Evolutionary conservation across 30 jellyfish, hydroid and myxozoan genomes (phyloP), one percentile per base, ranked within the genome.

Genomic region (Pseudorhiza aurosa): DNA sequence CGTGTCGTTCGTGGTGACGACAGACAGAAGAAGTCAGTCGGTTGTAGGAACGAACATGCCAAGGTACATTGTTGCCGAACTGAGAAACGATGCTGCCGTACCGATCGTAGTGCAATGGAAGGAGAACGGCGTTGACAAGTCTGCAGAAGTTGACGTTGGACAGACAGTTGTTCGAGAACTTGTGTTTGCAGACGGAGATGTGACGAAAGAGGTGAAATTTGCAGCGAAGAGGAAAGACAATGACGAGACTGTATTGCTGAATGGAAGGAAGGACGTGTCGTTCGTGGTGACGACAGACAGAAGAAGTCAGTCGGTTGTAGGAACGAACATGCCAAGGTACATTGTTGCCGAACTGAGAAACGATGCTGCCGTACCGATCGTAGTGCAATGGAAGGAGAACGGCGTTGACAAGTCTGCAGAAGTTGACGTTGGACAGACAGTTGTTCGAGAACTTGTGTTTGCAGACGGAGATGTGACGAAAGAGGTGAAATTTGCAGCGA

Each of bases 31-130:
- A 15, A 2, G 63, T 39, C 64, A 22, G 15, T 9, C 32, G 35
- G 81, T 28, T 15, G 63, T 65, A 8, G 81, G 63, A n/a, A 65
- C 64, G 6, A 50, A 50, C 65, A 12, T 12, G 25, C 65, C 65
- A 22, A 50, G 25, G 22, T 50, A 50, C 29, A 22, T 50, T 50
- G 65, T 50, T 50, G 65, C 65, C 29, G 65, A 50, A 12, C n/a
- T 50, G 22, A 22, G 6, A 12, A 50, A 50, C 65, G 29, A 50
- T 50, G 65, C 65, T 22, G 65, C 65, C n/a, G 65, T 50, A 22
- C 22, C 65, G 29, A 50, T 50, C 29, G 22, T 8, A 12, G 65
- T 50, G 29, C 25, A 50, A 8, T 50, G 65, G 65, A 17, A 6
- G 25, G 22, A 50, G 65, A 50, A 50, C n/a, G 65, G 65, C n/a